These are phyloP conservation scores for Aleadryas rufinucha DNA, from an alignment of 2,113 vertebrate species.

Conservation along the genomic window DNA sequence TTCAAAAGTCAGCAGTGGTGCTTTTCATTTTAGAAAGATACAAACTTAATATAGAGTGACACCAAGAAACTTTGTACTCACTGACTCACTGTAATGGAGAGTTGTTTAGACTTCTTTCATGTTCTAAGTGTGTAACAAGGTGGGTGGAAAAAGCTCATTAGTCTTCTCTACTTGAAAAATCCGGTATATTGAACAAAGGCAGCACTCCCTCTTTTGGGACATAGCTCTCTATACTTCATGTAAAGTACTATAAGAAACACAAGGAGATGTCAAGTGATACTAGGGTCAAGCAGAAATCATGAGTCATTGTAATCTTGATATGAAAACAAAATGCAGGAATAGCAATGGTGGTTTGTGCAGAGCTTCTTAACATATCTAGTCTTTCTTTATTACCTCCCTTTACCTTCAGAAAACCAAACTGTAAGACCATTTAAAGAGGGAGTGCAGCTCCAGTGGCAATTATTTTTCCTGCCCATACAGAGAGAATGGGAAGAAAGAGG, in stretches of 20 bases:
- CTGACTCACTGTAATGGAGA: neutral
- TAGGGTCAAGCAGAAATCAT: neutral
- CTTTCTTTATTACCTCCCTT: neutral
- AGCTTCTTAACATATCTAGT: neutral
- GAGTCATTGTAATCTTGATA: neutral
- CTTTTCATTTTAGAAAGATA: neutral
- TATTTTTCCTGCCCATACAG: neutral
- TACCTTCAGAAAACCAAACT: neutral
- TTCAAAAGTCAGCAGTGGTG: neutral
- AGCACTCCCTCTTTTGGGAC: neutral
- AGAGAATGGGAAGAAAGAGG: neutral
- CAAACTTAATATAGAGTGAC: neutral
- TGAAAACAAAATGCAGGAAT: neutral
- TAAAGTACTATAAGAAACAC: neutral
- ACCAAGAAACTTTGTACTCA: neutral
- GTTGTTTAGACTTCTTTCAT: neutral
- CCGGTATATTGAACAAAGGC: neutral
- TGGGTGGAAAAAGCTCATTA: neutral
- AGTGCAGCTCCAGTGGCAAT: neutral
- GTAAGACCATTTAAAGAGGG: neutral
- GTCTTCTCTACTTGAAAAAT: neutral
- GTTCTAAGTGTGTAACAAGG: neutral
- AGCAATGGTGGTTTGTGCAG: neutral
- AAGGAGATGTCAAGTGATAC: neutral
- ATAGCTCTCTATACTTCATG: neutral